phyloP scores from a whole-genome alignment of 2,113 vertebrate genomes.

The Siphamia tubifer region DNA sequence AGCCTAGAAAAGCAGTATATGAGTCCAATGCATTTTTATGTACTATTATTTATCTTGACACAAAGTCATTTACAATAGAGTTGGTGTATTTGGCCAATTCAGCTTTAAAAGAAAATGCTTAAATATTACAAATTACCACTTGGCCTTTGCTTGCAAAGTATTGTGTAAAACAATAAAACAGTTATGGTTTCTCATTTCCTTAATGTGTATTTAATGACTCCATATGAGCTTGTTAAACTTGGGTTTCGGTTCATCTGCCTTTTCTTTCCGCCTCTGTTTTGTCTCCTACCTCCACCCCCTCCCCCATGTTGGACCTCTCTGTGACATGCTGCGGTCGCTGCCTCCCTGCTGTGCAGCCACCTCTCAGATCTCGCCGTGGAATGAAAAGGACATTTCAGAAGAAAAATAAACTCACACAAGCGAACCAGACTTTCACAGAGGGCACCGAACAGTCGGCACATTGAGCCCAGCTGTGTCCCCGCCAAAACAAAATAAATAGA shows the following conservation, averaged over 20 bases:
- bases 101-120: too few species aligned
- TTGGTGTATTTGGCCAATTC: too few species aligned
- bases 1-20: too few species aligned
- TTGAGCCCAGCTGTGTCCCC: slow-evolving; percentile 82
- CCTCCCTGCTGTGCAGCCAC: slow-evolving; percentile 7
- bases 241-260: background rate
- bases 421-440: slow-evolving; percentile 51
- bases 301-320: slow-evolving; percentile 9
- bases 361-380: slow-evolving; percentile 12
- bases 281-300: background rate
- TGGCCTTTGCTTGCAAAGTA: background rate
- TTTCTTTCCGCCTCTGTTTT: background rate
- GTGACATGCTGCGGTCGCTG: background rate
- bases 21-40: too few species aligned
- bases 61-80: too few species aligned
- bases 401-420: slow-evolving; percentile 80
- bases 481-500: slow-evolving; percentile 77
- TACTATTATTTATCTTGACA: too few species aligned
- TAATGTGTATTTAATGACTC: background rate
- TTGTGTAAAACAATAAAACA: background rate
- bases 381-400: slow-evolving; percentile 64
- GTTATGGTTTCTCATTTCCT: background rate
- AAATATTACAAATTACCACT: too few species aligned
- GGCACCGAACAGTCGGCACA: slow-evolving; percentile 68
- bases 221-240: background rate